Base-by-base conservation (phyloP, 2,888 invertebrate genomes). In the Apodemia hepburni region DNA sequence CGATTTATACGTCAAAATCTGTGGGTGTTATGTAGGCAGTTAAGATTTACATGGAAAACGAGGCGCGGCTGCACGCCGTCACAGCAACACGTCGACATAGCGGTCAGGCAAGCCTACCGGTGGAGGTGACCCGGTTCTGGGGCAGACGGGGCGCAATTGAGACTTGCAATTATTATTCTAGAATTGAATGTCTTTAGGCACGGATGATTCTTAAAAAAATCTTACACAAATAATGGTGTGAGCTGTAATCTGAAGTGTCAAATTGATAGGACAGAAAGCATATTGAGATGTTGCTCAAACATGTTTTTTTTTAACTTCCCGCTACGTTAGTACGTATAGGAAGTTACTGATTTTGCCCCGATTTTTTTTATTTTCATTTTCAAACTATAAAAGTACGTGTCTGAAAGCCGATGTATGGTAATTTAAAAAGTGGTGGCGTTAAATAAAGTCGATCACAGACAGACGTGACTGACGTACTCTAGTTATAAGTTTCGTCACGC, bases 81-180 rank as follows among this genome's bases (percentile, higher is more conserved):
- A 74, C 76, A 73, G 71, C 71, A 70, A 73, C 75, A 71, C 72
- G 76, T 71, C 71, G 66, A 68, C 69, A 75, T 81, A 84, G 82
- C 77, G 80, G 84, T 82, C 78, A 77, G 72, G 78, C 68, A 64
- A 69, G 66, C 80, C 80, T 81, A 81, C 75, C 82, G 86, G 80
- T 86, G 88, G 87, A 82, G 86, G 80, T 86, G 88, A 87, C 88
- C 88, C 83, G 87, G 82, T 84, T 89, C 75, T 74, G 76, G 87
- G 85, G 85, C 72, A 73, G 75, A 79, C 77, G 78, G 78, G 80
- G 80, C 42, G 58, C 42, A 47, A 58, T 42, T 42, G 42, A 42
- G 42, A 5, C 42, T 15, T 42, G 42, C 15, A 4, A 42, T 15
- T 42, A 42, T 42, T n/a, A 15, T 42, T n/a, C 12, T 42, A 42